phyloP scores from a whole-genome alignment of 2,888 invertebrate species.

The Campopleginae sp. region DNA sequence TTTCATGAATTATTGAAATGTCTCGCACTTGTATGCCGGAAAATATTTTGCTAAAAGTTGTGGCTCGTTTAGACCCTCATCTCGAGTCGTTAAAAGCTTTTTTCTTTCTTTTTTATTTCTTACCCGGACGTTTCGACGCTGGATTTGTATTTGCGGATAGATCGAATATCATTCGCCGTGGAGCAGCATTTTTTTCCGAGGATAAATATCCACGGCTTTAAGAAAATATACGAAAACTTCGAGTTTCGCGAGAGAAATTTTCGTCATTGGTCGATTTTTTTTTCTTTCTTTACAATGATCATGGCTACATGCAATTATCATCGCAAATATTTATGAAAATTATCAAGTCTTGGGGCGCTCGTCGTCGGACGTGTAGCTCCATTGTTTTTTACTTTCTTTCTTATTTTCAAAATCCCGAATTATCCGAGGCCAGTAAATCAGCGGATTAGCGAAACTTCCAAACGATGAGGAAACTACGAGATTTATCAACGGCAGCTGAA shows the following conservation, averaged over 20 bases:
- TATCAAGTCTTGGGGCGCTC: background rate
- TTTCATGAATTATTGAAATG: slow-evolving; percentile 62
- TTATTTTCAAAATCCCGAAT: background rate
- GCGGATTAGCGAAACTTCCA: slow-evolving; percentile 18
- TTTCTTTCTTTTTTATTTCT: slow-evolving; percentile 20
- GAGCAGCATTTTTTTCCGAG: slow-evolving; percentile 45
- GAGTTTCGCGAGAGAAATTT: slow-evolving; percentile 42
- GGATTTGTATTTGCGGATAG: slow-evolving; percentile 29
- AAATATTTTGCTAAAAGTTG: slow-evolving; percentile 39
- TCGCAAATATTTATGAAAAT: background rate
- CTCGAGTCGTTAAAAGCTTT: slow-evolving; percentile 21
- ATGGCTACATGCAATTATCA: background rate
- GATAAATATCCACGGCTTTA: slow-evolving; percentile 39
- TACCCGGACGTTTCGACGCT: slow-evolving; percentile 22
- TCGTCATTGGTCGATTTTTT: slow-evolving; percentile 36
- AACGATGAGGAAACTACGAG: slow-evolving; percentile 6
- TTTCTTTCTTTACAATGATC: background rate
- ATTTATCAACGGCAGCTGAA: slow-evolving; percentile 54
- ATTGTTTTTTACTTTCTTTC: background rate
- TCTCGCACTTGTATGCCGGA: slow-evolving; percentile 31
- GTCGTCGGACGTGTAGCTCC: background rate
- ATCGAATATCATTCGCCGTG: background rate
- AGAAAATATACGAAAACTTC: slow-evolving; percentile 49
- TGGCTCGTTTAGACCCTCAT: slow-evolving; percentile 32
- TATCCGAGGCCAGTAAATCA: slow-evolving; percentile 1